Evolutionary conservation across 2,888 invertebrate genomes (phyloP).

Genomic region (Chrysolina oricalcia): DNA sequence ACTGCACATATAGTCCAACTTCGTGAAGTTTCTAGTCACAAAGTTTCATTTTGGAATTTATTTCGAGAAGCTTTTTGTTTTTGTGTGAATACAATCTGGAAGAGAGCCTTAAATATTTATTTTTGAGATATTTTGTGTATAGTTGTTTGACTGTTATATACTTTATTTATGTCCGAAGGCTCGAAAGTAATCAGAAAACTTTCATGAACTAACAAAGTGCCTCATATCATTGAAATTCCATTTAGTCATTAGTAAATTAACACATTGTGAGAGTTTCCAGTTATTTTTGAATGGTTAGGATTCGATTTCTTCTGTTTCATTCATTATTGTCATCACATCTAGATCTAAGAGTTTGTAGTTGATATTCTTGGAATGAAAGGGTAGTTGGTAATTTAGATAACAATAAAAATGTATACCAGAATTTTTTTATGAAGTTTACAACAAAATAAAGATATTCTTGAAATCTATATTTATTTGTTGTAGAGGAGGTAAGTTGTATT

Average conservation of each 20-base stretch:
- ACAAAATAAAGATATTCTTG: too few species aligned
- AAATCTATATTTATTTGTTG: too few species aligned
- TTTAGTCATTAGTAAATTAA: slow-evolving; percentile 8
- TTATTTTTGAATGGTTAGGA: slow-evolving; percentile 21
- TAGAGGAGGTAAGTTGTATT: too few species aligned
- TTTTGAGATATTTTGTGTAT: slow-evolving; percentile 29
- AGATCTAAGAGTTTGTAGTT: background rate
- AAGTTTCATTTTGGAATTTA: background rate
- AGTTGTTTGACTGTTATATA: slow-evolving; percentile 15
- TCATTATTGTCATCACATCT: slow-evolving; percentile 5
- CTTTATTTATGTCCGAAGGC: slow-evolving; percentile 18
- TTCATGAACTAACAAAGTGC: slow-evolving; percentile 28
- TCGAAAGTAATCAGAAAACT: slow-evolving; percentile 18
- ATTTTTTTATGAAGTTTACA: background rate
- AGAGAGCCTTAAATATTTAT: slow-evolving; percentile 22
- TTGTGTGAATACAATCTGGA: slow-evolving; percentile 28
- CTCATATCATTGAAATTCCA: slow-evolving; percentile 25
- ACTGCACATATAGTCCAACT: too few species aligned
- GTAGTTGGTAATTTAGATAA: background rate
- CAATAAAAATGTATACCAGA: background rate
- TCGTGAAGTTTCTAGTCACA: background rate
- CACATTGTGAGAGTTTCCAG: background rate
- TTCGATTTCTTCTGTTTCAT: slow-evolving; percentile 8
- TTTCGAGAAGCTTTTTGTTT: slow-evolving; percentile 28
- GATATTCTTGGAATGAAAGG: background rate